These are phyloP conservation scores for Troilus luridus DNA, from an alignment of 2,888 invertebrate species.

Conservation along the genomic window DNA sequence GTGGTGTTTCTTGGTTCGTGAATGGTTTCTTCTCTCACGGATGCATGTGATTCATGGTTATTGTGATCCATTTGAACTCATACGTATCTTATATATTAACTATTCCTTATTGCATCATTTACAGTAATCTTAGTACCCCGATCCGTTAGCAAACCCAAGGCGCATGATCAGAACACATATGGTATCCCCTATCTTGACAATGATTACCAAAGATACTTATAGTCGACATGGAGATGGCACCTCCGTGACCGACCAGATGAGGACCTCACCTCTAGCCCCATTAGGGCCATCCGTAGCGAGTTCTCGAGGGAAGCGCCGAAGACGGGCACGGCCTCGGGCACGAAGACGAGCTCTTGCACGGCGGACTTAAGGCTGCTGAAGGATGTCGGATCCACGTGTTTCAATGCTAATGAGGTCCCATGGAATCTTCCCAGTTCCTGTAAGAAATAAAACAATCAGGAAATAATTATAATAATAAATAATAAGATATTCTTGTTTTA, in stretches of 20 bases:
- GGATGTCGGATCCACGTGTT: constrained; percentile 62
- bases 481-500: neutral
- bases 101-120: neutral
- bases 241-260: neutral
- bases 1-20: no score
- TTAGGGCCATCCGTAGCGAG: constrained; percentile 64
- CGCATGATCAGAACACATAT: neutral
- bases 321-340: constrained; percentile 63
- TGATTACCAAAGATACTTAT: neutral
- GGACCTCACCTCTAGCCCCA: constrained; percentile 59
- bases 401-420: constrained; percentile 66
- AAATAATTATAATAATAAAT: neutral
- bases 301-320: constrained; percentile 65
- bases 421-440: constrained; percentile 66
- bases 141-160: neutral
- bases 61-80: no score
- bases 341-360: constrained; percentile 64
- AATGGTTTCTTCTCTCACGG: no score
- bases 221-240: neutral
- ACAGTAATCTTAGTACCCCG: neutral
- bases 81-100: no score
- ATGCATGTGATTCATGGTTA: no score
- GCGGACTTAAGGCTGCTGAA: constrained; percentile 58
- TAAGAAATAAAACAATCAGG: constrained; percentile 4
- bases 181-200: neutral